Evolutionary conservation across 2,797 vertebrate genomes (phyloP), one percentile per base, ranked within the genome.

Genomic region (Sus cebifrons): DNA sequence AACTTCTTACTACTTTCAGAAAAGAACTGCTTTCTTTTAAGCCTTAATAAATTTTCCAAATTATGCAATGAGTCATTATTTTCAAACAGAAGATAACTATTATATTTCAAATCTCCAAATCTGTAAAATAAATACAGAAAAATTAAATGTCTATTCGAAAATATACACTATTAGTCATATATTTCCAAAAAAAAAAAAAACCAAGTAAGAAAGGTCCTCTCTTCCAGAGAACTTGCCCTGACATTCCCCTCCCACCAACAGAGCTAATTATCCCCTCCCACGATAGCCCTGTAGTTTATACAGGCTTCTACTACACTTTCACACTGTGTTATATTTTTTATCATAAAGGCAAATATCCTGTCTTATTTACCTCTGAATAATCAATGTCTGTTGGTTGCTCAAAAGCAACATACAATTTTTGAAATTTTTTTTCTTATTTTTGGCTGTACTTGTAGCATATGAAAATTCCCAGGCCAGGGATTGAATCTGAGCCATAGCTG

Each of bases 41-140:
- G 49, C 17, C 82, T 88, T 73, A 94, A 27, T 44, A 17, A 87
- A 75, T 65, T 77, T 60, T 78, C 29, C 49, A 84, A 88, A 73
- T 52, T 40, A 44, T 25, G 36, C 79, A 85, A 77, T 6, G 62
- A 88, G 15, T 87, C 64, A 71, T 49, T 29, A 73, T 60, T 73
- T 95, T 94, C 49, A 81, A 91, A 83, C 2, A 40, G 27, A 87
- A 70, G 20, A 58, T 71, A 83, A 71, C 6, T 62, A 71, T 1
- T 87, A 36, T 49, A 94, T 87, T 78, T 71, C 23, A 71, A 94
- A 85, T 93, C 32, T 85, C 7, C 13, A 78, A 70, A 89, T 84
- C 49, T 84, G 18, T 18, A 77, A 75, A 94, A 70, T 29, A 21
- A 70, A 64, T 82, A 29, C 56, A 87, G 58, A 83, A 16, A 77